Conservation (phyloP, 2,113 vertebrate genomes). For the Steatornis caripensis region DNA sequence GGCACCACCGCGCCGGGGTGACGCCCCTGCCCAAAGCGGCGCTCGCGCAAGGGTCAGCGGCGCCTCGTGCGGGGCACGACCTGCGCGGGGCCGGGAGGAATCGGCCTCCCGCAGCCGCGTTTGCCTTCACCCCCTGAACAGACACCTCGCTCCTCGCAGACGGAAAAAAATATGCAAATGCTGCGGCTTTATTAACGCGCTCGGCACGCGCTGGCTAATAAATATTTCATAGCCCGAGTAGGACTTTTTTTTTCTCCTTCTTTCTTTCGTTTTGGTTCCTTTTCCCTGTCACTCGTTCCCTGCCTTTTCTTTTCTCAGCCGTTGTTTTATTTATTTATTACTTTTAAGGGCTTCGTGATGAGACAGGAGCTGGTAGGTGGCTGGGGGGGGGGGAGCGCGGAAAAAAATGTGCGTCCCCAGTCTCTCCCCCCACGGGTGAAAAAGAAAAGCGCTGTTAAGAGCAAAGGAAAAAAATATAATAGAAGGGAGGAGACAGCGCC, state of each 20-base stretch:
- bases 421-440: constrained; percentile 9
- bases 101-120: not conserved
- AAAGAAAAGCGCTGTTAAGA: constrained; percentile 44
- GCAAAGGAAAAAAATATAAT: constrained; percentile 51
- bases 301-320: constrained; percentile 40
- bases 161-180: constrained; percentile 51
- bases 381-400: not conserved
- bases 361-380: not conserved
- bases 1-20: not conserved
- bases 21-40: not conserved
- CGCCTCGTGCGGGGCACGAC: fast-evolving
- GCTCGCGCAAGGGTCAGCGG: fast-evolving
- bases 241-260: constrained; percentile 42
- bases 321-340: constrained; percentile 59
- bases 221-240: constrained; percentile 67
- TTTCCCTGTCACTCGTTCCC: constrained; percentile 63
- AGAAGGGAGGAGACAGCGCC: constrained; percentile 14
- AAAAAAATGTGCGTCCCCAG: not conserved
- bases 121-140: not conserved
- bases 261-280: constrained; percentile 44
- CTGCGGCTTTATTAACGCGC: constrained; percentile 56
- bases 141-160: not conserved
- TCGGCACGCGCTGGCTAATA: constrained; percentile 63
- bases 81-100: fast-evolving
- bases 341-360: constrained; percentile 48